Percentiles rank a stretch among this genome's conserved stretches.
phyloP scores from a whole-genome alignment of 2,113 vertebrate genomes.

The Campylomormyrus tamandua region DNA sequence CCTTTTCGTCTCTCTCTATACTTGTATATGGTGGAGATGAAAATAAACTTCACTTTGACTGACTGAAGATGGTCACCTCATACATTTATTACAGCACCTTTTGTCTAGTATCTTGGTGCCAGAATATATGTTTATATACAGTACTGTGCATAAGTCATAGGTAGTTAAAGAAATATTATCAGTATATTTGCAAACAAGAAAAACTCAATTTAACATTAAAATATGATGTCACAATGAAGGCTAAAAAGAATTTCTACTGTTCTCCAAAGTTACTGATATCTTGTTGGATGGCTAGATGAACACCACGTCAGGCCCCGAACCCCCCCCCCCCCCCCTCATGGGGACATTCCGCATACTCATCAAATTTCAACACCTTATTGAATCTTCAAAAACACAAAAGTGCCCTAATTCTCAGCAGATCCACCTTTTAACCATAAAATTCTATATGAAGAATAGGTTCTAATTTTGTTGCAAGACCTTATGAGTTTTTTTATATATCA shows the following conservation, averaged over 20 bases:
- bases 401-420: not conserved
- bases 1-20: no score
- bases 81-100: not conserved
- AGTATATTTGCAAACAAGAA: not conserved
- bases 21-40: no score
- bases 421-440: not conserved
- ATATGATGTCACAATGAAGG: not conserved
- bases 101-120: not conserved
- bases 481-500: not conserved
- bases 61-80: not conserved
- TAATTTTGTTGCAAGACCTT: not conserved
- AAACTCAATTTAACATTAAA: not conserved
- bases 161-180: not conserved
- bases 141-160: not conserved
- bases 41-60: no score
- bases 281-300: not conserved
- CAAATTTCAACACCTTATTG: not conserved
- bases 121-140: not conserved
- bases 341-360: not conserved
- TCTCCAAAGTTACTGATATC: not conserved
- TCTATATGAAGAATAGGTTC: not conserved
- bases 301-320: not conserved
- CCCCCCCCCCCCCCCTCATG: not conserved
- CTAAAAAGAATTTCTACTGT: not conserved
- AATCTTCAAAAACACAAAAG: not conserved